Evolutionary conservation across 2,888 invertebrate species (phyloP), one percentile per base, ranked within the genome.

Genomic region (Sussaba pulchella): DNA sequence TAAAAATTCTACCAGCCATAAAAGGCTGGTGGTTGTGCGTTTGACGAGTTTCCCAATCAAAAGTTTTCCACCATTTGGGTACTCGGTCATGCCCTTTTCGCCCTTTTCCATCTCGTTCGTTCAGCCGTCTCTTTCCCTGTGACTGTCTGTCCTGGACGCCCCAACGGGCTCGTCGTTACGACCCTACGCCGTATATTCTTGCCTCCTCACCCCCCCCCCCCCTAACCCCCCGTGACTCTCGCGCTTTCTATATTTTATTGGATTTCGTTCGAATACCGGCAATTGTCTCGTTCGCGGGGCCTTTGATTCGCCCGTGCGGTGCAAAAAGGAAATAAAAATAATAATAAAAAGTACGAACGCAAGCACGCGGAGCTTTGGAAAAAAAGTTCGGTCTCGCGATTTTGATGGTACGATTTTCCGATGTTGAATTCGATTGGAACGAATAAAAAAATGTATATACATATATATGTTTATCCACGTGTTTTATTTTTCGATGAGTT

Each of bases 41-140:
- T 88, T 88, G 86, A 88, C 88, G 88, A 88, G 87, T 86, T 84
- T 86, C 76, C 86, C 88, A 88, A 88, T 88, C 88, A 88, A 88
- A 88, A 85, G 85, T 88, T 87, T 87, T 85, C 81, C 85, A 85
- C 82, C 85, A 82, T 83, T 85, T 83, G 82, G 77, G 69, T 75
- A 82, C 77, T 82, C 76, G 77, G 76, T 79, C 80, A 82, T 82
- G 82, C 72, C 81, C 77, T 79, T 78, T 70, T 75, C 72, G 71
- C 78, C 76, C 78, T 72, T 82, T 78, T 70, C 75, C 54, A 54
- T 75, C 77, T 52, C 77, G 17, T 47, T 31, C 73, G 52, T 54
- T 47, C 31, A 47, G 69, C 52, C 59, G 14, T 73, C 52, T 70
- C 64, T 79, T 67, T 78, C 39, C 63, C 75, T 73, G 63, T 78